Evolutionary conservation across 1,140 invertebrate genomes (phyloP).

Genomic region (Neomicropteryx cornuta): DNA sequence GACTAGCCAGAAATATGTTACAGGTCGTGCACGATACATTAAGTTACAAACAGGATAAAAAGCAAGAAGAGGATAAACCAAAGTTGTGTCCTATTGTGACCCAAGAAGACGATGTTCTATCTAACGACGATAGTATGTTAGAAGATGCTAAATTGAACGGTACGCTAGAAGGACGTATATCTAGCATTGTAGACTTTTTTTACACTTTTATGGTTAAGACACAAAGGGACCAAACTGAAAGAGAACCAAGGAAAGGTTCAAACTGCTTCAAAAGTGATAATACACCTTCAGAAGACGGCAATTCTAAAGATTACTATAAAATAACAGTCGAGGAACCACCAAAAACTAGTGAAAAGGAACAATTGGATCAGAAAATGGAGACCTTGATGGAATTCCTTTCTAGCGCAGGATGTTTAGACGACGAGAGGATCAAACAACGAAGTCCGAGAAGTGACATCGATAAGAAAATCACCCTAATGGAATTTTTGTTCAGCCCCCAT

Average conservation of each 20-base stretch:
- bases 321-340: slow-evolving; percentile 17
- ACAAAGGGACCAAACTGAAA: slow-evolving; percentile 25
- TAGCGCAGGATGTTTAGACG: slow-evolving; percentile 27
- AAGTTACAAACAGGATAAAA: slow-evolving; percentile 20
- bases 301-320: slow-evolving; percentile 22
- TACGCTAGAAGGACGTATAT: slow-evolving; percentile 26
- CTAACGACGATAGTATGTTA: slow-evolving; percentile 13
- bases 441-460: slow-evolving; percentile 19
- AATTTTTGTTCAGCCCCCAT: slow-evolving; percentile 31
- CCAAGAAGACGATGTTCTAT: slow-evolving; percentile 28
- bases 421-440: slow-evolving; percentile 18
- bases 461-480: slow-evolving; percentile 34
- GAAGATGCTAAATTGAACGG: slow-evolving; percentile 26
- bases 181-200: slow-evolving; percentile 37
- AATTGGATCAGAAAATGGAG: slow-evolving; percentile 34
- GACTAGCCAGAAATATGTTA: slow-evolving; percentile 31
- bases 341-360: slow-evolving; percentile 25
- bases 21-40: slow-evolving; percentile 36
- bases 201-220: slow-evolving; percentile 33
- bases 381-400: slow-evolving; percentile 35
- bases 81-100: slow-evolving; percentile 26
- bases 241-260: slow-evolving; percentile 27
- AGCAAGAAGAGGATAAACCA: slow-evolving; percentile 24
- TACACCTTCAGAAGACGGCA: slow-evolving; percentile 24
- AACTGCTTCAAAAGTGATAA: slow-evolving; percentile 35